Evolutionary conservation across 2,113 vertebrate species (phyloP).

Genomic region (Butorides virescens): DNA sequence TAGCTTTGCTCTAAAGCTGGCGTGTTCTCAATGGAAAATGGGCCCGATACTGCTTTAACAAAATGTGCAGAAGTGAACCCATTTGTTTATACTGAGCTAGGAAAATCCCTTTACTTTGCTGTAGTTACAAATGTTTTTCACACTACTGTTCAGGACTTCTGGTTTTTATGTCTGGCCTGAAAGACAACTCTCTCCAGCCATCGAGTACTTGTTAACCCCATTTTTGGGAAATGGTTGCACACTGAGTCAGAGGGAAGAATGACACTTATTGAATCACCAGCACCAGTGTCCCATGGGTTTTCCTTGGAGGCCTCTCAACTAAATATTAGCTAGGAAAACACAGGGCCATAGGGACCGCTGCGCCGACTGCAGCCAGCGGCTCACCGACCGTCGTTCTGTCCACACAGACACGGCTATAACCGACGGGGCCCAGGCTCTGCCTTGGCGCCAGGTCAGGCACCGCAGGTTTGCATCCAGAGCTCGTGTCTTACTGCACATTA

Average conservation of each 20-base stretch:
- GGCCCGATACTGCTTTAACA: neutral
- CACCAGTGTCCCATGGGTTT: slow-evolving; percentile 28
- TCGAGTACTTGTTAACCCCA: slow-evolving; percentile 24
- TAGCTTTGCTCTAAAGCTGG: slow-evolving; percentile 19
- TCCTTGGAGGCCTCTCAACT: slow-evolving; percentile 40
- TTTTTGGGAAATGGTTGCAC: slow-evolving; percentile 30
- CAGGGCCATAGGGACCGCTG: neutral
- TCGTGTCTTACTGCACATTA: rapidly evolving
- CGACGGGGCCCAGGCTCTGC: neutral
- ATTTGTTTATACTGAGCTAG: slow-evolving; percentile 22
- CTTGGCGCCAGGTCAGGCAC: neutral
- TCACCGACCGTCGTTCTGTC: neutral
- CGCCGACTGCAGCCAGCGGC: neutral
- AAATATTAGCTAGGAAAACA: slow-evolving; percentile 61
- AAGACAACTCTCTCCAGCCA: neutral
- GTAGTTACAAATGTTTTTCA: slow-evolving; percentile 57
- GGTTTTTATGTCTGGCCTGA: slow-evolving; percentile 30
- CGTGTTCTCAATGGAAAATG: slow-evolving; percentile 4
- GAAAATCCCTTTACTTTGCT: slow-evolving; percentile 56
- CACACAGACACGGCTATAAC: neutral
- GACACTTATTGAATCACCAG: slow-evolving; percentile 47
- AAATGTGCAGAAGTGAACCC: slow-evolving; percentile 21
- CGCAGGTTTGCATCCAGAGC: neutral
- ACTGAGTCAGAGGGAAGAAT: slow-evolving; percentile 63
- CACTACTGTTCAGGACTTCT: slow-evolving; percentile 49